phyloP scores from a whole-genome alignment of 2,113 vertebrate species.

The Boulengeromyrus knoepffleri region DNA sequence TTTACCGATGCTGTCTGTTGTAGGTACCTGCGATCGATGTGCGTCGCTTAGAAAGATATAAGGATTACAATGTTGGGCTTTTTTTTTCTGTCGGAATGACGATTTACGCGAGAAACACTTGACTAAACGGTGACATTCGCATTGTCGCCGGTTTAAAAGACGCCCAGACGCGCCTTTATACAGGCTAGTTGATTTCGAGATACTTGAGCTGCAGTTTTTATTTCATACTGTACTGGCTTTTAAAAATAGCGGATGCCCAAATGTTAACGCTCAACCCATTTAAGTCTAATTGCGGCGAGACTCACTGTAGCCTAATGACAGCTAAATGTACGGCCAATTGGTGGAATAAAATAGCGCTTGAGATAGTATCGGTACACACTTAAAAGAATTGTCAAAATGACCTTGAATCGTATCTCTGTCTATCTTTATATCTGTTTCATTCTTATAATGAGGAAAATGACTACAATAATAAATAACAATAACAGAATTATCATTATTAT shows the following conservation, averaged over 20 bases:
- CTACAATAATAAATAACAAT: neutral
- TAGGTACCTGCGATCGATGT: neutral
- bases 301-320: neutral
- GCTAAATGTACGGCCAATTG: neutral
- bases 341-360: neutral
- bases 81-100: neutral
- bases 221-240: neutral
- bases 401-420: neutral
- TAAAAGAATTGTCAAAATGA: slow-evolving; percentile 4
- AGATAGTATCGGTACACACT: neutral
- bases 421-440: slow-evolving; percentile 1
- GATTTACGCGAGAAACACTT: neutral
- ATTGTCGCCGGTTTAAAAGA: neutral
- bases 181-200: neutral
- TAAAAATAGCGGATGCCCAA: neutral
- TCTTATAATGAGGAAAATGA: neutral
- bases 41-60: slow-evolving; percentile 12
- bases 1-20: neutral
- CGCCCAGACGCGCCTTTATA: neutral
- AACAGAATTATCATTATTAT: neutral
- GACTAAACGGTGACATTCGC: neutral
- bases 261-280: neutral
- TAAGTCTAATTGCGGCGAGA: neutral
- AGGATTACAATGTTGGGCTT: neutral
- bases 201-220: neutral